A percentile compares a stretch with the other conserved stretches of the same genome.
phyloP scores from a whole-genome alignment of 2,888 invertebrate species.

The Leucophenga montana region DNA sequence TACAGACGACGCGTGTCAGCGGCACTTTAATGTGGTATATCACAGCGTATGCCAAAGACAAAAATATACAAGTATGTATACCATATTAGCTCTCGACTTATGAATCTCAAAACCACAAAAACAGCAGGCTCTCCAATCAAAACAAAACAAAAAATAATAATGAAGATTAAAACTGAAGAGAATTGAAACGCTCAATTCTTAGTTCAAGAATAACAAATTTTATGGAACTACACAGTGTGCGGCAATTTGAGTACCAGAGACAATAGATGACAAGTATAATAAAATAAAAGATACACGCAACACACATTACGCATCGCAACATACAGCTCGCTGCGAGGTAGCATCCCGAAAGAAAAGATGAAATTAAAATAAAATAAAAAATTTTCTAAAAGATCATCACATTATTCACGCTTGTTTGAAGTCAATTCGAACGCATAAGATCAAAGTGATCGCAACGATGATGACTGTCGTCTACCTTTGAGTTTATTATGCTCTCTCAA shows the following conservation, averaged over 20 bases:
- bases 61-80: constrained; percentile 41
- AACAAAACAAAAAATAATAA: constrained; percentile 22
- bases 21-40: constrained; percentile 59
- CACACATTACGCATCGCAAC: background rate
- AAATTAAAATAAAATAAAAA: constrained; percentile 23
- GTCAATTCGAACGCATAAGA: constrained; percentile 56
- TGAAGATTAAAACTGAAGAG: background rate
- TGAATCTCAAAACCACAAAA: constrained; percentile 4
- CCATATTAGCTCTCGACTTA: constrained; percentile 42
- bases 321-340: background rate
- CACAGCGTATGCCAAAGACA: no score
- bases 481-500: no score
- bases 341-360: background rate
- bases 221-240: no score
- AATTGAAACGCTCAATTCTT: background rate
- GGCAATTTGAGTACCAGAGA: constrained; percentile 26
- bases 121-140: background rate
- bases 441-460: constrained; percentile 35
- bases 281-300: constrained; percentile 5
- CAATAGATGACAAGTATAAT: constrained; percentile 39
- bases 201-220: background rate
- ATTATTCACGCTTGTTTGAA: constrained; percentile 63
- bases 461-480: no score
- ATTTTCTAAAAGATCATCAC: constrained; percentile 47
- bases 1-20: constrained; percentile 54